Conservation (phyloP, 1,140 invertebrate genomes). For the Lithobius niger region DNA sequence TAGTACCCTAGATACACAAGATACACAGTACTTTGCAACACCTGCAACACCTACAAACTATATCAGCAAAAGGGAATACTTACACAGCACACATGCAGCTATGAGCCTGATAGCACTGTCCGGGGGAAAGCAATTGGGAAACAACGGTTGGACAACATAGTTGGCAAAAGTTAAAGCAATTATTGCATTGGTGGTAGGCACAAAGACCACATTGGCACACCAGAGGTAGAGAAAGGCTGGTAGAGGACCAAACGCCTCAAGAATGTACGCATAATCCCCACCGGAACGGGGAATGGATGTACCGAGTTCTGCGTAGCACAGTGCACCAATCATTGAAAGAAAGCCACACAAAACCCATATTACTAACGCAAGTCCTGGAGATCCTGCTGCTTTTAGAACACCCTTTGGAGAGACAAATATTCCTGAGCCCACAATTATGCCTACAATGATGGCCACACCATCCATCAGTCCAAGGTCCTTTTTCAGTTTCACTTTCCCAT, state of each 20-base stretch:
- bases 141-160: conserved; percentile 74
- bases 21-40: too few relatives aligned
- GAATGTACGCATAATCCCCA: conserved; percentile 86
- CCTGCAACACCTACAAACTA: too few relatives aligned
- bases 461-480: conserved; percentile 77
- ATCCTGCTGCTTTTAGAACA: conserved; percentile 69
- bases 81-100: conserved; percentile 57
- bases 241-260: conserved; percentile 78
- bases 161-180: conserved; percentile 81
- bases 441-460: conserved; percentile 82
- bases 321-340: conserved; percentile 80
- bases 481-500: conserved; percentile 40
- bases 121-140: conserved; percentile 54
- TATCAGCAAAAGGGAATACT: conserved; percentile 32
- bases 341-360: conserved; percentile 84
- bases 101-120: conserved; percentile 50
- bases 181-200: conserved; percentile 76
- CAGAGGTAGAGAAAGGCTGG: conserved; percentile 80
- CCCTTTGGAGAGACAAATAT: conserved; percentile 96
- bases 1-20: too few relatives aligned
- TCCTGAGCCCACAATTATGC: conserved; percentile 77
- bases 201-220: conserved; percentile 46
- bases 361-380: conserved; percentile 72
- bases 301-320: conserved; percentile 12
- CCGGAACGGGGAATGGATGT: conserved; percentile 33